Conservation (phyloP, 2,888 invertebrate genomes). For the Acleris literana region DNA sequence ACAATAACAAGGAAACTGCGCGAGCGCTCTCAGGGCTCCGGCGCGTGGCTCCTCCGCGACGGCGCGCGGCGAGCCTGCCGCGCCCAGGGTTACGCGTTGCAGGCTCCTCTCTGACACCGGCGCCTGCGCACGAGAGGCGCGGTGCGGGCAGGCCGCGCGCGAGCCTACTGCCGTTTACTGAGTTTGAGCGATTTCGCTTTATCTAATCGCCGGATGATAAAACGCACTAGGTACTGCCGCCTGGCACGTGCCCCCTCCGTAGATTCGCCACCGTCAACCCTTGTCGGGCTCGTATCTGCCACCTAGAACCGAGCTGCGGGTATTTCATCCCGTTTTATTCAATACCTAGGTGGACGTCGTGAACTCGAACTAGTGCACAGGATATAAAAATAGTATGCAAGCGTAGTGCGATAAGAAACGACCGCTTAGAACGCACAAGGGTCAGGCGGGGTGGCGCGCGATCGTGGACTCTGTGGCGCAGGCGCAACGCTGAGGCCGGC, state of each 20-base stretch:
- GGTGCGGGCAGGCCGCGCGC: constrained; percentile 52
- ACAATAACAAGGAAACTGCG: constrained; percentile 57
- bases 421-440: constrained; percentile 19
- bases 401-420: constrained; percentile 50
- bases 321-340: constrained; percentile 18
- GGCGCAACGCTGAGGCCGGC: constrained; percentile 28
- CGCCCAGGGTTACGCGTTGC: constrained; percentile 41
- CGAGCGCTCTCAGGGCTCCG: constrained; percentile 31
- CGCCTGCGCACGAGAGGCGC: constrained; percentile 41
- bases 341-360: constrained; percentile 36
- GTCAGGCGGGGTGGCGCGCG: constrained; percentile 9
- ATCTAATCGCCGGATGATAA: constrained; percentile 75
- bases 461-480: constrained; percentile 26
- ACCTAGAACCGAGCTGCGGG: constrained; percentile 14
- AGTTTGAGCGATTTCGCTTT: constrained; percentile 62
- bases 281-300: constrained; percentile 18
- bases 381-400: constrained; percentile 52
- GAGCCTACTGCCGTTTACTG: constrained; percentile 58
- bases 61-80: constrained; percentile 30
- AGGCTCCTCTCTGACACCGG: constrained; percentile 15
- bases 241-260: constrained; percentile 45
- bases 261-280: constrained; percentile 26
- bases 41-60: constrained; percentile 30
- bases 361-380: constrained; percentile 49
- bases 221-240: constrained; percentile 49